These are phyloP conservation scores for Colostygia pectinataria DNA, from an alignment of 2,888 invertebrate genomes.

Conservation along the genomic window DNA sequence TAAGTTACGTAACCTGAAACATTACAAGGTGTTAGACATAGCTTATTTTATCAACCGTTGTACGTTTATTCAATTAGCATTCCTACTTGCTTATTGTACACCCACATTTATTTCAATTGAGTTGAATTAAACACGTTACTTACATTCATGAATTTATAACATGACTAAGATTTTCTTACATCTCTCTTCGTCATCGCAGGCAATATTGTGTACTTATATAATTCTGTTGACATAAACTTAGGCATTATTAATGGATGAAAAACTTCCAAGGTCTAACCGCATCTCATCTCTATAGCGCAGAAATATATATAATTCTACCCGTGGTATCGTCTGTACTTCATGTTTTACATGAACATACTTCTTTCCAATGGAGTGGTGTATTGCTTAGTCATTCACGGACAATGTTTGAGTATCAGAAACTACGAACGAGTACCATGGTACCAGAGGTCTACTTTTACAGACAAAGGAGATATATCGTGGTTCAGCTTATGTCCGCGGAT, in stretches of 20 bases:
- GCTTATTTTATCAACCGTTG: constrained; percentile 38
- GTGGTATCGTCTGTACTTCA: no score
- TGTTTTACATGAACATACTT: no score
- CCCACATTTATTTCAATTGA: constrained; percentile 35
- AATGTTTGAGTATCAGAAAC: no score
- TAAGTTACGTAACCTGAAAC: constrained; percentile 26
- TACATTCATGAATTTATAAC: constrained; percentile 14
- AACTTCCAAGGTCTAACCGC: no score
- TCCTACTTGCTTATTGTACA: constrained; percentile 42
- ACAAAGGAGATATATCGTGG: no score
- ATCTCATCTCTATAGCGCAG: background rate
- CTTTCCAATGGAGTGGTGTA: no score
- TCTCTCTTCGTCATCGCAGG: background rate
- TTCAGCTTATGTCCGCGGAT: no score
- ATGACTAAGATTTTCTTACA: constrained; percentile 13
- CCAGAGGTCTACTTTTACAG: no score
- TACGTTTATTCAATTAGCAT: constrained; percentile 42
- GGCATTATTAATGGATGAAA: no score
- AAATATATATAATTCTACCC: background rate
- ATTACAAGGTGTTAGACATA: constrained; percentile 43
- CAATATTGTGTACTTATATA: background rate
- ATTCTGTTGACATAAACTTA: background rate
- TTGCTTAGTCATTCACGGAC: no score
- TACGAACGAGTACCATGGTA: no score
- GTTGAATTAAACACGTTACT: constrained; percentile 25